These are phyloP conservation scores for Allobates femoralis DNA, from an alignment of 2,797 vertebrate species.

Conservation along the genomic window DNA sequence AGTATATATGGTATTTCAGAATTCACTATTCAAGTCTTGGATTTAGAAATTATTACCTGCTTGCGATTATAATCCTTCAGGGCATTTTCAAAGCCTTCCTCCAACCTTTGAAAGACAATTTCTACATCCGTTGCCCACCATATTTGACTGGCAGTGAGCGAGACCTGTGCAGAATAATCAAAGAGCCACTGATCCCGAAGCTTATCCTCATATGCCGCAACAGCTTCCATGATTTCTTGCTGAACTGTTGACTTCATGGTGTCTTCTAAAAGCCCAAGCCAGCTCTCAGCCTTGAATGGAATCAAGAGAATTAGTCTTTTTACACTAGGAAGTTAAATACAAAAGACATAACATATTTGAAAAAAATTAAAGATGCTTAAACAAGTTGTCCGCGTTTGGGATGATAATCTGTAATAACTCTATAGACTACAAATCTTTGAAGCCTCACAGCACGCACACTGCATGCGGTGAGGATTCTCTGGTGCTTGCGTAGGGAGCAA, in stretches of 20 bases:
- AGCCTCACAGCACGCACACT: too few relatives aligned
- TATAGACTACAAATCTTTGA: too few relatives aligned
- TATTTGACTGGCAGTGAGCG: constrained; percentile 77
- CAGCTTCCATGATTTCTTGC: constrained; percentile 78
- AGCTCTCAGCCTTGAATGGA: constrained; percentile 72
- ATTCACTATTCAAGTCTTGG: too few relatives aligned
- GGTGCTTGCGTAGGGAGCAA: too few relatives aligned
- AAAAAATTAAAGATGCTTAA: neutral
- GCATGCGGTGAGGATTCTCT: too few relatives aligned
- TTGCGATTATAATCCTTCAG: constrained; percentile 80
- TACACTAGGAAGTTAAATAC: neutral
- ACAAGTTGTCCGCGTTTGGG: too few relatives aligned
- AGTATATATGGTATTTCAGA: too few relatives aligned
- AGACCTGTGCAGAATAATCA: constrained; percentile 76
- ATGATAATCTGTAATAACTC: too few relatives aligned
- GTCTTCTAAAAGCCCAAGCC: constrained; percentile 74
- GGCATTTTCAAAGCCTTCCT: constrained; percentile 80
- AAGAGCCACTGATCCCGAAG: constrained; percentile 78
- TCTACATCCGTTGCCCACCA: constrained; percentile 78
- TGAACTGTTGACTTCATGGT: constrained; percentile 74
- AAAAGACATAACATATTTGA: neutral
- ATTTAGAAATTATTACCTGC: constrained; percentile 68
- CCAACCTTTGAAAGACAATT: constrained; percentile 80
- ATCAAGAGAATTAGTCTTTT: neutral
- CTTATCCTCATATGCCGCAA: constrained; percentile 78